Evolutionary conservation across 2,797 vertebrate species (phyloP).

Genomic region (Sylvia borin): DNA sequence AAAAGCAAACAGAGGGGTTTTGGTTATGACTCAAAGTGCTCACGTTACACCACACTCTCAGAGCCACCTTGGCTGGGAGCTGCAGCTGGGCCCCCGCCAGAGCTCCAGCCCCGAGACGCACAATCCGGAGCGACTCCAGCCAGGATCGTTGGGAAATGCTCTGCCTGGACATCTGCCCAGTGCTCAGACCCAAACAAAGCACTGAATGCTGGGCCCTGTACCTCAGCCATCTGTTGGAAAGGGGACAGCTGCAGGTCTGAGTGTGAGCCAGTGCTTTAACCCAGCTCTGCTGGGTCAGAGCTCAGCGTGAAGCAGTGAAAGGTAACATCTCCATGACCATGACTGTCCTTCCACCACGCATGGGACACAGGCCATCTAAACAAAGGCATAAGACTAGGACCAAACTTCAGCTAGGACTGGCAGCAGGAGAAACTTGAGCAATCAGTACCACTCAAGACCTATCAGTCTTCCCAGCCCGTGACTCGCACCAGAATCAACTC

Average conservation of each 20-base stretch:
- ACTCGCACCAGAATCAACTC: neutral
- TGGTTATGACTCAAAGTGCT: neutral
- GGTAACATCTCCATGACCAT: neutral
- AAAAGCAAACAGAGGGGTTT: neutral
- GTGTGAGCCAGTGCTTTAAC: neutral
- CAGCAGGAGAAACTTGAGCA: neutral
- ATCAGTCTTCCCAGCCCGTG: neutral
- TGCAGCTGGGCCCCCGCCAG: slow-evolving; percentile 19
- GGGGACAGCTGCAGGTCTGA: neutral
- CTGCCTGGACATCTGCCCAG: slow-evolving; percentile 21
- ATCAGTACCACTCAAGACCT: neutral
- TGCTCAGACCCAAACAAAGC: slow-evolving; percentile 44
- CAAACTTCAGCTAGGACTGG: neutral
- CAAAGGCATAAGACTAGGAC: fast-evolving
- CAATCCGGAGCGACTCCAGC: neutral
- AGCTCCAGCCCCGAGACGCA: neutral
- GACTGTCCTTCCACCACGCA: fast-evolving
- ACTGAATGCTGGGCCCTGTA: neutral
- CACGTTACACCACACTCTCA: neutral
- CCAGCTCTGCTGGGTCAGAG: neutral
- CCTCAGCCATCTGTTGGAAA: neutral
- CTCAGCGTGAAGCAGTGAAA: neutral
- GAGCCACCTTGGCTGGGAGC: slow-evolving; percentile 1
- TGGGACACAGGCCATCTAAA: neutral
- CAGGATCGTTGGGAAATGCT: neutral